phyloP scores from a whole-genome alignment of 2,888 invertebrate species.

The Rhaphigaster nebulosa region DNA sequence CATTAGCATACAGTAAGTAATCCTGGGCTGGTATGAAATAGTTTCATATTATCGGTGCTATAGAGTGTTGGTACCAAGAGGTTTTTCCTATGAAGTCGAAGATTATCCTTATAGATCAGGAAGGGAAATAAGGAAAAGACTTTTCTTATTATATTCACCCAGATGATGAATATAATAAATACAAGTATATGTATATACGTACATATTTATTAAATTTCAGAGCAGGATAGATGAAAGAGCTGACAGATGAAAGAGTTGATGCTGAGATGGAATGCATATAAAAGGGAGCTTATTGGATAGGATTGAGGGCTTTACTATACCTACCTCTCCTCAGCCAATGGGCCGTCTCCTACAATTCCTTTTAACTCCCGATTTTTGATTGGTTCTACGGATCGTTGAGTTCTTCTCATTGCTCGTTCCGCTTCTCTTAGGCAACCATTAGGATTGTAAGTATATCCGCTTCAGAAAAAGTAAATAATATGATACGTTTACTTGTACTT shows the following conservation, averaged over 20 bases:
- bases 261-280: not conserved
- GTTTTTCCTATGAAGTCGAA: too few species aligned
- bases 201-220: conserved; percentile 9
- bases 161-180: not conserved
- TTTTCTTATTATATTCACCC: not conserved
- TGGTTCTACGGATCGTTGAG: not conserved
- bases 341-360: not conserved
- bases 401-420: not conserved
- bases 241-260: not conserved
- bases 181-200: not conserved
- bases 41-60: too few species aligned
- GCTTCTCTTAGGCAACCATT: not conserved
- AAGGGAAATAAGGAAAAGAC: not conserved
- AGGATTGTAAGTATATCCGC: not conserved
- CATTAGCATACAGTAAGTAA: too few species aligned
- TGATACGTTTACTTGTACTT: too few species aligned
- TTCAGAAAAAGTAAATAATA: not conserved
- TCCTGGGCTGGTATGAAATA: too few species aligned
- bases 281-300: not conserved
- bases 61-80: too few species aligned
- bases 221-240: not conserved
- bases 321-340: not conserved
- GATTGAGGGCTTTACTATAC: not conserved
- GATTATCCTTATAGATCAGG: too few species aligned
- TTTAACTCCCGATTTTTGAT: conserved; percentile 4